Conservation (phyloP, 2,888 invertebrate genomes). For the Sesia apiformis region DNA sequence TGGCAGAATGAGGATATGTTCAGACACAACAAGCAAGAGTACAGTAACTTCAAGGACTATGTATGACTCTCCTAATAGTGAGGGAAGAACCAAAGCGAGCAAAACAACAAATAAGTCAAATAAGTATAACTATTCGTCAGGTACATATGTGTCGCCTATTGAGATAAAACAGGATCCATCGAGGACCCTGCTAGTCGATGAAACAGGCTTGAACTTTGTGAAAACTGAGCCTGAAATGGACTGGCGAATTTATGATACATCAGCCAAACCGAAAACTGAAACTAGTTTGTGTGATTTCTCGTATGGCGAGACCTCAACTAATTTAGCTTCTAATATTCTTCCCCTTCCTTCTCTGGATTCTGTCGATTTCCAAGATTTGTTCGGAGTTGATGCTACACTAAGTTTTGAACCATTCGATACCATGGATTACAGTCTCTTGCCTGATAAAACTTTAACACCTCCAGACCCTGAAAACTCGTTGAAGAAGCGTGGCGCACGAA, state of each 20-base stretch:
- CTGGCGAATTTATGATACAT: slow-evolving; percentile 32
- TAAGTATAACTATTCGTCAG: slow-evolving; percentile 26
- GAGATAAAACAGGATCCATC: slow-evolving; percentile 26
- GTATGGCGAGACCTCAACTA: slow-evolving; percentile 41
- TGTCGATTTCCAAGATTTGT: slow-evolving; percentile 41
- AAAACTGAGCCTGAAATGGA: slow-evolving; percentile 43
- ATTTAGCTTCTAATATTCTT: slow-evolving; percentile 27
- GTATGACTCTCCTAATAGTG: slow-evolving; percentile 32
- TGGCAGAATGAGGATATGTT: slow-evolving; percentile 38
- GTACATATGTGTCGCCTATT: slow-evolving; percentile 1
- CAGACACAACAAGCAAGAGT: slow-evolving; percentile 13
- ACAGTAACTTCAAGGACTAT: slow-evolving; percentile 27
- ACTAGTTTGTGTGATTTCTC: slow-evolving; percentile 49
- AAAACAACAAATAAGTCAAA: slow-evolving; percentile 16
- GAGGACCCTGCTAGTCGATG: slow-evolving; percentile 27
- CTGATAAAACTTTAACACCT: background rate
- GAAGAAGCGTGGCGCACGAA: slow-evolving; percentile 26
- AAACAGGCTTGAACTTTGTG: slow-evolving; percentile 35
- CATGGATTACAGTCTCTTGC: slow-evolving; percentile 5
- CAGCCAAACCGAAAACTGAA: slow-evolving; percentile 28
- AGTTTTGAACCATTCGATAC: slow-evolving; percentile 22
- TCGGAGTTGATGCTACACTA: slow-evolving; percentile 26
- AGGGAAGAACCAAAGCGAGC: slow-evolving; percentile 17
- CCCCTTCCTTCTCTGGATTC: slow-evolving; percentile 34
- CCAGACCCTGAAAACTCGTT: background rate